phyloP scores from a whole-genome alignment of 2,113 vertebrate species.

The Nyctibius bracteatus region DNA sequence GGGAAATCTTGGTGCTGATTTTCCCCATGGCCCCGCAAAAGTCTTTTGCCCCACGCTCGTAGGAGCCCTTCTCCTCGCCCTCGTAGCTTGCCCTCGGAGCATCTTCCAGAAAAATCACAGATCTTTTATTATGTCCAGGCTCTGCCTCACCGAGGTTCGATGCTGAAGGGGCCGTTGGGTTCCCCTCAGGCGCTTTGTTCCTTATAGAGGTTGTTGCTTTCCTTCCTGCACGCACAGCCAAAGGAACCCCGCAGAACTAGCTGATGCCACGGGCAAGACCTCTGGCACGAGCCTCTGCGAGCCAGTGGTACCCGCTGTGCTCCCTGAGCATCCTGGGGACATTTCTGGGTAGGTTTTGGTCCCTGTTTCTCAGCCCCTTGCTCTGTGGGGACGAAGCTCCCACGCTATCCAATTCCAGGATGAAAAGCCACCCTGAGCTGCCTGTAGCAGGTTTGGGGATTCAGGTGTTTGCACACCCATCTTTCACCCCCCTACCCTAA shows the following conservation, averaged over 20 bases:
- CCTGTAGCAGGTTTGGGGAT: background rate
- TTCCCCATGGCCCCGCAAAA: background rate
- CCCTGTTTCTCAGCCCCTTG: background rate
- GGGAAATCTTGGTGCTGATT: background rate
- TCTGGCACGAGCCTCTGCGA: accelerated
- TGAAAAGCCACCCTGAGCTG: background rate
- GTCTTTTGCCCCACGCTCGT: accelerated
- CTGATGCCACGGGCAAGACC: background rate
- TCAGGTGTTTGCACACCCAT: background rate
- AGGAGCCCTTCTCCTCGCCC: background rate
- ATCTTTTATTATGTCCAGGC: background rate
- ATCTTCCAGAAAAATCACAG: background rate
- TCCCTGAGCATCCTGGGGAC: background rate
- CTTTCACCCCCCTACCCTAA: background rate
- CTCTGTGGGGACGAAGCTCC: background rate
- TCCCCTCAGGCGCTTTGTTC: background rate
- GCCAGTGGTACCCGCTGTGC: accelerated
- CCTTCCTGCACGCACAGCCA: background rate
- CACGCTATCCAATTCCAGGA: background rate
- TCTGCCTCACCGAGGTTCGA: background rate
- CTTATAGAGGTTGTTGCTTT: background rate
- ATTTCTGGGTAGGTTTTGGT: background rate
- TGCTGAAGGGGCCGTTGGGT: background rate
- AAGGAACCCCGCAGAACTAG: background rate
- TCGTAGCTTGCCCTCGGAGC: accelerated